phyloP scores from a whole-genome alignment of 2,797 vertebrate genomes.

The Manis pentadactyla region DNA sequence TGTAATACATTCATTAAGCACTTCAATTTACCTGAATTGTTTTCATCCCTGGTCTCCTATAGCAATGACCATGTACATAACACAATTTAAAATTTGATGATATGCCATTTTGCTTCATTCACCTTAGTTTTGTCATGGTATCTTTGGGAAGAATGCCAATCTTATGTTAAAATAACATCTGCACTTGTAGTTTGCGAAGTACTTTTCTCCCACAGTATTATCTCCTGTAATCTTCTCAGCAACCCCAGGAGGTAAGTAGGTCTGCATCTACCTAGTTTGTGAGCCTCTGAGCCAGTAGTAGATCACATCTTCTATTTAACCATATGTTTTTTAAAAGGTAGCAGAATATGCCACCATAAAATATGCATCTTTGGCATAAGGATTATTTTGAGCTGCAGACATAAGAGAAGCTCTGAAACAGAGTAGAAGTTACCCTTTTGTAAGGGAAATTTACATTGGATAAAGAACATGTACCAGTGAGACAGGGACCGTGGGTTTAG shows the following conservation, averaged over 20 bases:
- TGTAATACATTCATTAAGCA: background rate
- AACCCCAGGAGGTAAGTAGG: no score
- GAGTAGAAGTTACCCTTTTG: background rate
- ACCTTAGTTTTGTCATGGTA: background rate
- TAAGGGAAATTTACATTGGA: background rate
- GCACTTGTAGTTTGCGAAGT: background rate
- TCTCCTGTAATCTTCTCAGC: background rate
- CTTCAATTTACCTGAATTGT: background rate
- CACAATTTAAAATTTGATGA: background rate
- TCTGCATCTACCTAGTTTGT: background rate
- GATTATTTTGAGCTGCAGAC: background rate
- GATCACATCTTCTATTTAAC: conserved; percentile 5
- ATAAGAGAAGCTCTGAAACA: background rate
- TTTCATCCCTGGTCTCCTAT: background rate
- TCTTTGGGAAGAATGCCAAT: background rate
- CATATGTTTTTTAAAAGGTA: background rate
- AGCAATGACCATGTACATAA: background rate
- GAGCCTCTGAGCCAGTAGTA: background rate
- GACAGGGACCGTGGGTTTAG: background rate
- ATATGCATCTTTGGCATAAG: background rate
- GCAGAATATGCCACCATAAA: background rate
- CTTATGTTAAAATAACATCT: background rate
- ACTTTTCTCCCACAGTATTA: background rate
- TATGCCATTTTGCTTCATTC: background rate
- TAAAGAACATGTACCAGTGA: background rate